Percentiles rank a stretch among this genome's conserved stretches.
These are phyloP conservation scores for Drosophila bifasciata DNA, from an alignment of 1,140 invertebrate species.

Conservation along the genomic window DNA sequence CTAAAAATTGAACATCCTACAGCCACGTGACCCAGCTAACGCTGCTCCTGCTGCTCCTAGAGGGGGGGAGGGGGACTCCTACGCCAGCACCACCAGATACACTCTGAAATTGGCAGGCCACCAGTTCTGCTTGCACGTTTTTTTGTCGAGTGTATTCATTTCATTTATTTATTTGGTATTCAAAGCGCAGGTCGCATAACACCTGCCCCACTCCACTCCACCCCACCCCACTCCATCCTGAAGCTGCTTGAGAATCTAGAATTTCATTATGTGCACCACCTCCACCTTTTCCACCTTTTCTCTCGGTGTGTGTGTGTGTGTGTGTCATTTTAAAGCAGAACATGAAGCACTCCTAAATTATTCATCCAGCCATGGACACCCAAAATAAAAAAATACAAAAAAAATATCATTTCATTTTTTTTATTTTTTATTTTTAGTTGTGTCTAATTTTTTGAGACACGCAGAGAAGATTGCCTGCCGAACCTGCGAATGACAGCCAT, in stretches of 20 bases:
- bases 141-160: slow-evolving; percentile 63
- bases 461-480: too few relatives aligned
- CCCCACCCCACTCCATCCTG: slow-evolving; percentile 15
- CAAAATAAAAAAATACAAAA: slow-evolving; percentile 2
- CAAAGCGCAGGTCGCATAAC: slow-evolving; percentile 69
- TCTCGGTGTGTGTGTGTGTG: background rate
- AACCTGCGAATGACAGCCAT: too few relatives aligned
- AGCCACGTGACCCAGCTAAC: slow-evolving; percentile 14
- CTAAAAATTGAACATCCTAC: slow-evolving; percentile 73
- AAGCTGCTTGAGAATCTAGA: slow-evolving; percentile 36
- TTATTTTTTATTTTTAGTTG: slow-evolving; percentile 3
- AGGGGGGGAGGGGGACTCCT: slow-evolving; percentile 25
- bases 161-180: slow-evolving; percentile 81
- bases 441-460: too few relatives aligned
- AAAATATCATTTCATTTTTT: slow-evolving; percentile 7
- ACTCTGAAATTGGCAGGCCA: slow-evolving; percentile 44
- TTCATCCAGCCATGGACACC: slow-evolving; percentile 31
- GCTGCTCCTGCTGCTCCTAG: slow-evolving; percentile 2
- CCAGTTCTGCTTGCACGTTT: slow-evolving; percentile 3
- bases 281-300: slow-evolving; percentile 34
- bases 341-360: slow-evolving; percentile 55
- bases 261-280: slow-evolving; percentile 76
- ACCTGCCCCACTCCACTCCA: slow-evolving; percentile 9
- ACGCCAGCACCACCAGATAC: background rate
- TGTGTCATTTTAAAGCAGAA: slow-evolving; percentile 59